Percentiles rank a stretch among this genome's conserved stretches.
Conservation (phyloP, 2,113 vertebrate genomes). For the Chionomys nivalis region DNA sequence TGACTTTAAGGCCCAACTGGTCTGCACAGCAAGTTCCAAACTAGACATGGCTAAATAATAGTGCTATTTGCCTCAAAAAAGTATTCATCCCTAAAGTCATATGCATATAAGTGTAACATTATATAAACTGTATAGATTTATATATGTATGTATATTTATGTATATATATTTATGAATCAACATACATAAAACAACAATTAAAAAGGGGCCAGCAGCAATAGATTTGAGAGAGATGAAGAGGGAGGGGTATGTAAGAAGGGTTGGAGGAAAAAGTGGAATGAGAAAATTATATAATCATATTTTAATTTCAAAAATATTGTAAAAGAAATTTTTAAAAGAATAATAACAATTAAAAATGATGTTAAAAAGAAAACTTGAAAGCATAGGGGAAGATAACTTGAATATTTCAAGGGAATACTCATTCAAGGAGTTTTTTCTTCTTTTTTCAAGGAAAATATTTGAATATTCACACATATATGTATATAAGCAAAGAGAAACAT, state of each 20-base stretch:
- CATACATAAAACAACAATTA: not conserved
- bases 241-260: not conserved
- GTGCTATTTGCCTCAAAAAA: not conserved
- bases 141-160: not conserved
- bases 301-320: not conserved
- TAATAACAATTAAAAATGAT: not conserved
- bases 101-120: not conserved
- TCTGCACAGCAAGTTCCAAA: not conserved
- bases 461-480: not conserved
- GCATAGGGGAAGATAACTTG: not conserved
- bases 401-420: not conserved
- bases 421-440: not conserved
- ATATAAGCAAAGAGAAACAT: not conserved
- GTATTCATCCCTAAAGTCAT: not conserved
- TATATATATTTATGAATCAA: not conserved
- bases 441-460: slow-evolving; percentile 32
- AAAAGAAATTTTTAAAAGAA: not conserved
- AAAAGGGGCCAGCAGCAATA: not conserved
- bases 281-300: not conserved
- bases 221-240: not conserved
- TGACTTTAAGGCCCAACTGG: not conserved
- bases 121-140: not conserved
- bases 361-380: not conserved
- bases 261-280: not conserved
- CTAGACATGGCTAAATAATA: not conserved